Conservation (phyloP, 1,140 invertebrate species). For the Zelostemma sp. region DNA sequence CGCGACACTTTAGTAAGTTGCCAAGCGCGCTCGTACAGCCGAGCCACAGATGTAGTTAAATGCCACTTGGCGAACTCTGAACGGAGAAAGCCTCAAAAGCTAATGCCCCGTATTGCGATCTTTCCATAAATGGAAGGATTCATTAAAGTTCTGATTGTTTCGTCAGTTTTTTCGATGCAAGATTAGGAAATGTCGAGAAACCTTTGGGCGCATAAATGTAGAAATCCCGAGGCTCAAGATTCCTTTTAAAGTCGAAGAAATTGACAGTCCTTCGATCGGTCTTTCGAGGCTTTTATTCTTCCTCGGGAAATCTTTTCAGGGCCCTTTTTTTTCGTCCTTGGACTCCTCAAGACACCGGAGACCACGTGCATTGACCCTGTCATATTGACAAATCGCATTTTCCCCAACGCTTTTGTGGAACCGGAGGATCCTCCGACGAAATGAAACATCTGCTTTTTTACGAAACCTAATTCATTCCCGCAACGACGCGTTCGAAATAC, state of each 20-base stretch:
- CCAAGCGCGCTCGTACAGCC: neutral
- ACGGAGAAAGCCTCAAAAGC: neutral
- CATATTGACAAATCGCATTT: constrained; percentile 16
- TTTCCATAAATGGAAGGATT: no score
- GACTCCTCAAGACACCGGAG: neutral
- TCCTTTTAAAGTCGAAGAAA: neutral
- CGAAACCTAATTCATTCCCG: no score
- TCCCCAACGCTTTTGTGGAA: no score
- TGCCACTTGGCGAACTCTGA: neutral
- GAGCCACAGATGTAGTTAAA: neutral
- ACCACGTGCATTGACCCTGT: constrained; percentile 6
- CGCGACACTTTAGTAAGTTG: neutral
- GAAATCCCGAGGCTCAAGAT: no score
- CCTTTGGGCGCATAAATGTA: no score
- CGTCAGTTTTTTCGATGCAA: no score
- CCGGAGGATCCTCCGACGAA: no score
- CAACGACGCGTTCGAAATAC: no score
- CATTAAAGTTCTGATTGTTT: no score
- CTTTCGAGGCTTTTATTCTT: neutral
- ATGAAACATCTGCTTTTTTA: no score
- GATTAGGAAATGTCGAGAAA: no score
- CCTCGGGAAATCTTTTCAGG: neutral
- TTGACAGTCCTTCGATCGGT: neutral
- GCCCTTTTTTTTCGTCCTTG: neutral
- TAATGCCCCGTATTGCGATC: no score